Evolutionary conservation across 2,888 invertebrate genomes (phyloP).

Genomic region (Agonopterix subpropinquella): DNA sequence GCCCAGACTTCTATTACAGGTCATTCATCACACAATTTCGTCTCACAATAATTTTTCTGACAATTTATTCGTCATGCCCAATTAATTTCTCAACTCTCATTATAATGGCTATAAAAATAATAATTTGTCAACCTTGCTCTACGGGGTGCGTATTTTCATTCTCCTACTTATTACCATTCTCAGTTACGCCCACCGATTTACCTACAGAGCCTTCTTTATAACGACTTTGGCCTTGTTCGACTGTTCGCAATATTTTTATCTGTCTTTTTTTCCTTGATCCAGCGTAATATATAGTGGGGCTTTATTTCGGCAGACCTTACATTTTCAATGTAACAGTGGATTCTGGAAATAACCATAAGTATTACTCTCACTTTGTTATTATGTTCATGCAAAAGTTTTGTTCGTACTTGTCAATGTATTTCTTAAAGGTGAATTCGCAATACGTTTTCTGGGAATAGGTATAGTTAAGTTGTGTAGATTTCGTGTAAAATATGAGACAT

Average conservation of each 20-base stretch:
- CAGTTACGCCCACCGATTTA: slow-evolving; percentile 34
- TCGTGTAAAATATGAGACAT: no score
- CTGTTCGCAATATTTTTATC: slow-evolving; percentile 9
- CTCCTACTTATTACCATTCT: background rate
- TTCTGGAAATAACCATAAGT: slow-evolving; percentile 5
- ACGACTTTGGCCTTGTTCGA: slow-evolving; percentile 7
- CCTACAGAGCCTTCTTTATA: slow-evolving; percentile 19
- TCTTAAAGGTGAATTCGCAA: no score
- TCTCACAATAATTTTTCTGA: background rate
- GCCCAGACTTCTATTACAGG: no score
- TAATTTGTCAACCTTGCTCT: slow-evolving; percentile 36
- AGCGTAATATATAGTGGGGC: slow-evolving; percentile 7
- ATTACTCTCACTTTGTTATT: slow-evolving; percentile 1
- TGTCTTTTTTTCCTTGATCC: slow-evolving; percentile 7
- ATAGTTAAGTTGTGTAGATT: no score
- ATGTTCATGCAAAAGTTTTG: background rate
- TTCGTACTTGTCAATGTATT: no score
- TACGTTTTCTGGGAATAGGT: no score
- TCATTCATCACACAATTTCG: no score
- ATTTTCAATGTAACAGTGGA: slow-evolving; percentile 9
- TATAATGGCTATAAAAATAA: slow-evolving; percentile 53
- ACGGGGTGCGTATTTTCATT: slow-evolving; percentile 3
- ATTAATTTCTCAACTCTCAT: slow-evolving; percentile 41
- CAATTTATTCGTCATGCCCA: slow-evolving; percentile 29
- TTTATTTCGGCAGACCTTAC: slow-evolving; percentile 8